Percentiles rank a stretch among this genome's conserved stretches.
These are phyloP conservation scores for Dexiosoma caninum DNA, from an alignment of 2,888 invertebrate genomes.

Conservation along the genomic window DNA sequence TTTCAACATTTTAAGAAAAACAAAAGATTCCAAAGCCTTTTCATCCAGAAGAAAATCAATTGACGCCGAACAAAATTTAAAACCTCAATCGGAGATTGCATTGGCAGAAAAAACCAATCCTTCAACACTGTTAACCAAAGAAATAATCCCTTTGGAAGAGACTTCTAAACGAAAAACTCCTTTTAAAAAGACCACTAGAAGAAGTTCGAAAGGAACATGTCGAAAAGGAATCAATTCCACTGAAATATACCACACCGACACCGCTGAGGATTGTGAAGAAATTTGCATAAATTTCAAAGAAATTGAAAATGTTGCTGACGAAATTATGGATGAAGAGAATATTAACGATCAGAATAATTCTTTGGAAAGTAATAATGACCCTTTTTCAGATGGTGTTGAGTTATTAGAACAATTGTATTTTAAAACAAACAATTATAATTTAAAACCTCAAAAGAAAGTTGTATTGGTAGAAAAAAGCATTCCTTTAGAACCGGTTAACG, in stretches of 20 bases:
- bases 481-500: no score
- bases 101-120: constrained; percentile 20
- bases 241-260: background rate
- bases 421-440: no score
- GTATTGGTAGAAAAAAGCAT: no score
- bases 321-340: background rate
- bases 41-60: background rate
- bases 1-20: constrained; percentile 62
- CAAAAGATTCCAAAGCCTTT: constrained; percentile 37
- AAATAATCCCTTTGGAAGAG: background rate
- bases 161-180: constrained; percentile 4
- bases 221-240: background rate
- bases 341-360: no score
- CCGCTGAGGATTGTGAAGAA: background rate
- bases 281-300: background rate
- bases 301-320: background rate
- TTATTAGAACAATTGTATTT: no score
- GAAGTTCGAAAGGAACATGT: background rate
- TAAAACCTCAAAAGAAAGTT: no score
- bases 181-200: background rate
- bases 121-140: background rate
- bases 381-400: no score
- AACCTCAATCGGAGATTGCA: constrained; percentile 12
- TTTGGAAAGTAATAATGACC: no score
- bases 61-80: background rate